Conservation (phyloP, 2,113 vertebrate species). For the Grus americana region DNA sequence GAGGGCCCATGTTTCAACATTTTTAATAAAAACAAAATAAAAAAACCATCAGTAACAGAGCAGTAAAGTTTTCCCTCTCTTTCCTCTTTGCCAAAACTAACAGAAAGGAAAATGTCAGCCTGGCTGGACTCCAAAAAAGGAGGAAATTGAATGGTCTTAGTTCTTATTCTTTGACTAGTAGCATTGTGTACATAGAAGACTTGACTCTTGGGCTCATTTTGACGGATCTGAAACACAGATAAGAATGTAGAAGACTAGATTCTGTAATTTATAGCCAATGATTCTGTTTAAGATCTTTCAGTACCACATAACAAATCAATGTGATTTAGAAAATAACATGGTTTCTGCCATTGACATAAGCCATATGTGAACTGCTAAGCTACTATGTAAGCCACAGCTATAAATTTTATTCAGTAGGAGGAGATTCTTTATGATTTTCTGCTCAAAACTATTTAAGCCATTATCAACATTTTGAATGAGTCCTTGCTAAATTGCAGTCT, state of each 20-base stretch:
- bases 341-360: conserved; percentile 81
- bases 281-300: conserved; percentile 83
- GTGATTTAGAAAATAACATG: conserved; percentile 78
- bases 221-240: conserved; percentile 77
- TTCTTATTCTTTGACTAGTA: conserved; percentile 83
- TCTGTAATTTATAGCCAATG: conserved; percentile 78
- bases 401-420: conserved; percentile 75
- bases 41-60: conserved; percentile 82
- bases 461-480: conserved; percentile 71
- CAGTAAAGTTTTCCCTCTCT: conserved; percentile 80
- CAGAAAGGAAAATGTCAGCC: conserved; percentile 82
- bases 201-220: conserved; percentile 76
- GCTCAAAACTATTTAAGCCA: conserved; percentile 61
- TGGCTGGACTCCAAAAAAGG: conserved; percentile 77
- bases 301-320: conserved; percentile 82
- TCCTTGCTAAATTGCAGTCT: conserved; percentile 52
- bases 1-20: conserved; percentile 81
- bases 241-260: conserved; percentile 77
- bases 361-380: conserved; percentile 81
- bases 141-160: conserved; percentile 80
- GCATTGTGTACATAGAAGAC: conserved; percentile 78
- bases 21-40: conserved; percentile 89
- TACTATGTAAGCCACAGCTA: conserved; percentile 75
- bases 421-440: conserved; percentile 63
- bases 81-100: conserved; percentile 83